Evolutionary conservation across 2,113 vertebrate genomes (phyloP).

Genomic region (Scytalopus superciliaris): DNA sequence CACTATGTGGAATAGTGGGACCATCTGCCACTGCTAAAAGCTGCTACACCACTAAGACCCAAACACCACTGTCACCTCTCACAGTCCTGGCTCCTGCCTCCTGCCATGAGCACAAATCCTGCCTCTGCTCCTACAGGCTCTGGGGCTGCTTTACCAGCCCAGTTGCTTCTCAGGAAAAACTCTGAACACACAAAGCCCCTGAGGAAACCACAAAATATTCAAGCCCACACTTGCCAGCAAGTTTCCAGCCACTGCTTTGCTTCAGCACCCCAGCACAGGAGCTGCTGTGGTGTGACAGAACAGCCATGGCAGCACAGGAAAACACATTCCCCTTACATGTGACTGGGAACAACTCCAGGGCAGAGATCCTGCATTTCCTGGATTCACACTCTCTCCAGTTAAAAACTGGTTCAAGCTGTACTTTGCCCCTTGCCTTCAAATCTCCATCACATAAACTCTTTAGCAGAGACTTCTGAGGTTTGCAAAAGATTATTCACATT

Average conservation of each 20-base stretch:
- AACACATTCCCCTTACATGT: neutral
- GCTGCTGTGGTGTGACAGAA: neutral
- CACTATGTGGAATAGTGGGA: rapidly evolving
- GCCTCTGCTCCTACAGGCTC: neutral
- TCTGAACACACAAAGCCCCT: neutral
- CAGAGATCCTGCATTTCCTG: neutral
- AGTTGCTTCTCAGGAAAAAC: neutral
- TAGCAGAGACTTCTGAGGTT: neutral
- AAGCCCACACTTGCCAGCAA: neutral
- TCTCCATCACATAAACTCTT: neutral
- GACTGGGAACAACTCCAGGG: neutral
- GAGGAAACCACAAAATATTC: neutral
- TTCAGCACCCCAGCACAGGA: neutral
- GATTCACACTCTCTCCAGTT: neutral
- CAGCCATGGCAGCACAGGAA: neutral
- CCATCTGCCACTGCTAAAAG: neutral
- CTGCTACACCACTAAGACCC: neutral
- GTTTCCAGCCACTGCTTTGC: neutral
- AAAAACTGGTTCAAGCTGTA: neutral
- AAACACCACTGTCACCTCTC: neutral
- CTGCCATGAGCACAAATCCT: neutral
- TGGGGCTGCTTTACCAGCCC: neutral
- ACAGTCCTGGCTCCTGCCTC: neutral
- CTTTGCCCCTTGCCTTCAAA: neutral
- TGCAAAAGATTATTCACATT: conserved; percentile 6